Evolutionary conservation across 2,113 vertebrate genomes (phyloP).

Genomic region (Nymphicus hollandicus): DNA sequence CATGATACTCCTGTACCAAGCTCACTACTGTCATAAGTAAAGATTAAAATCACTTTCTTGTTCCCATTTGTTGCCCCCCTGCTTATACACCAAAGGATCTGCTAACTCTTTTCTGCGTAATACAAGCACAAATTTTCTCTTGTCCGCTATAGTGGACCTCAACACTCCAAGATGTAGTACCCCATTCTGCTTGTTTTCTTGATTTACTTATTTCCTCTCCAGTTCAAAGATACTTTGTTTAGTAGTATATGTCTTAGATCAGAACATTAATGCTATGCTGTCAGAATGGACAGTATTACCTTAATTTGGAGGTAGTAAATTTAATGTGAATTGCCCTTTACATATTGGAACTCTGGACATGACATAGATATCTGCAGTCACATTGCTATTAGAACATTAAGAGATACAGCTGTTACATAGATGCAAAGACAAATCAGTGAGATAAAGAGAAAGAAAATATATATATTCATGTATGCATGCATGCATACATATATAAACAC

Average conservation of each 20-base stretch:
- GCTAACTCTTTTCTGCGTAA: neutral
- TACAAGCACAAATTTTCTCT: neutral
- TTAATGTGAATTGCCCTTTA: neutral
- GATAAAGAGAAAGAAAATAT: neutral
- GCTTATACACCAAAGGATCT: neutral
- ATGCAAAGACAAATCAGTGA: neutral
- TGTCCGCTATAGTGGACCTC: neutral
- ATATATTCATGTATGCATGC: neutral
- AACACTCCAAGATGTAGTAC: neutral
- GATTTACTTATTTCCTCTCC: neutral
- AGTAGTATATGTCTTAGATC: neutral
- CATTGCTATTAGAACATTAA: neutral
- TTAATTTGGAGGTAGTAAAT: neutral
- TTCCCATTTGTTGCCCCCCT: neutral
- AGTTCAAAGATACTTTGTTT: neutral
- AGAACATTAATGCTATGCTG: neutral
- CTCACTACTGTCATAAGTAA: neutral
- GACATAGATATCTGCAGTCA: neutral
- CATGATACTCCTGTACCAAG: neutral
- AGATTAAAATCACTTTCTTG: conserved; percentile 6
- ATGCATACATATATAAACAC: neutral
- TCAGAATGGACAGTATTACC: neutral
- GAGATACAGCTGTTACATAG: neutral
- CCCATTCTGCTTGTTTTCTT: neutral
- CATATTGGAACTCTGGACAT: neutral